Percentiles rank a stretch among this genome's conserved stretches.
Evolutionary conservation across 2,113 vertebrate species (phyloP).

Genomic region (Elgaria multicarinata): DNA sequence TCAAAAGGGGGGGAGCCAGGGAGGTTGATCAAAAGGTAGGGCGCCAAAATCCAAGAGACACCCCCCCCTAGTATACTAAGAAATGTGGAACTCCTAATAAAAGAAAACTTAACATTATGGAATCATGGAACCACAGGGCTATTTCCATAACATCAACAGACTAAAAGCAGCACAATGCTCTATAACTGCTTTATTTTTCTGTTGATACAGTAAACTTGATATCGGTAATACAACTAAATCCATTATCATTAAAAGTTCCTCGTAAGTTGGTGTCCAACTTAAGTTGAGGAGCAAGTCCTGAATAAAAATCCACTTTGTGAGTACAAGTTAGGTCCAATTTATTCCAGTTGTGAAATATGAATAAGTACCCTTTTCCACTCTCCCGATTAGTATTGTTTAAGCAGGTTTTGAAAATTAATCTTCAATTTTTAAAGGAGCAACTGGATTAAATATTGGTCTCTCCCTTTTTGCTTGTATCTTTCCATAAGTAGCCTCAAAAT

Average conservation of each 20-base stretch:
- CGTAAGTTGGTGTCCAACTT: not conserved
- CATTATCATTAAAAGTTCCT: not conserved
- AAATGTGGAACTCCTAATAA: not conserved
- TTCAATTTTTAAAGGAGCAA: conserved; percentile 83
- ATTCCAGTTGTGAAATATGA: conserved; percentile 9
- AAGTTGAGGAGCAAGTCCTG: conserved; percentile 1
- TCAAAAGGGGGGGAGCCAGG: not conserved
- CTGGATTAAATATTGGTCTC: conserved; percentile 93
- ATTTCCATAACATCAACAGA: not conserved
- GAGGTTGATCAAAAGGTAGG: not conserved
- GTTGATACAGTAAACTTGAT: not conserved
- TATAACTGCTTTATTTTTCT: not conserved
- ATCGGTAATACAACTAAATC: not conserved
- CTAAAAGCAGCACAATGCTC: not conserved
- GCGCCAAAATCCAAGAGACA: not conserved
- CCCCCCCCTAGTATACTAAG: not conserved
- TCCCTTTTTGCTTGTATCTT: conserved; percentile 84
- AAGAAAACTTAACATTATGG: not conserved
- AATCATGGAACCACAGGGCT: not conserved
- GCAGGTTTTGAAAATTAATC: conserved; percentile 66
- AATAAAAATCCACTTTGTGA: not conserved
- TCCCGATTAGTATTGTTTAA: not conserved
- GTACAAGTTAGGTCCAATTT: not conserved
- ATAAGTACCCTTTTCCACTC: not conserved
- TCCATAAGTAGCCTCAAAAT: conserved; percentile 87